Percentiles rank a stretch among this genome's conserved stretches.
Evolutionary conservation across 2,113 vertebrate genomes (phyloP).

Genomic region (Oryzias celebensis): DNA sequence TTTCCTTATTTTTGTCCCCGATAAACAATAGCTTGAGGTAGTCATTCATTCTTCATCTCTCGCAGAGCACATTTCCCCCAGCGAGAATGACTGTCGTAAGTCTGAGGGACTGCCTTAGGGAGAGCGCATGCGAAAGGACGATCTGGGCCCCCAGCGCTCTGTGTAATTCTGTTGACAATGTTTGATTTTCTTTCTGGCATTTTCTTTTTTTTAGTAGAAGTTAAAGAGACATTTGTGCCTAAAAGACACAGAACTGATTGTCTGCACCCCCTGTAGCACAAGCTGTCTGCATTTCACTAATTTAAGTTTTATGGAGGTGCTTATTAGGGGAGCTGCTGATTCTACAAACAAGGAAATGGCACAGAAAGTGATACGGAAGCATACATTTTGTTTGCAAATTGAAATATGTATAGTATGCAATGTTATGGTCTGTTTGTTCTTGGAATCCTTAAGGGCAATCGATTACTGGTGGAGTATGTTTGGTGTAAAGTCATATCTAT

Average conservation of each 20-base stretch:
- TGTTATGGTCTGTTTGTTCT: too few relatives aligned
- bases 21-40: constrained; percentile 33
- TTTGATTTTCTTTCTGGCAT: constrained; percentile 40
- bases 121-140: constrained; percentile 34
- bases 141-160: constrained; percentile 33
- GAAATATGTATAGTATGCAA: too few relatives aligned
- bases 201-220: constrained; percentile 29
- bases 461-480: too few relatives aligned
- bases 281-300: constrained; percentile 23
- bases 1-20: constrained; percentile 38
- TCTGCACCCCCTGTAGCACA: background rate
- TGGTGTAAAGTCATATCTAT: too few relatives aligned
- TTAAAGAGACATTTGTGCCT: constrained; percentile 41
- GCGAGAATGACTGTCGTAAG: constrained; percentile 42
- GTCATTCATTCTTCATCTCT: constrained; percentile 33
- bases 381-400: too few relatives aligned
- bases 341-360: too few relatives aligned
- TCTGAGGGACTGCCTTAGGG: constrained; percentile 21
- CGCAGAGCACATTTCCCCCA: constrained; percentile 23
- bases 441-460: too few relatives aligned
- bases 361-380: too few relatives aligned
- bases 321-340: constrained; percentile 20
- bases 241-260: constrained; percentile 17
- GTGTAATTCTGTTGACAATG: constrained; percentile 48
- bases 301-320: constrained; percentile 15